Conservation (phyloP, 2,113 vertebrate genomes). For the Chaetops frenatus region DNA sequence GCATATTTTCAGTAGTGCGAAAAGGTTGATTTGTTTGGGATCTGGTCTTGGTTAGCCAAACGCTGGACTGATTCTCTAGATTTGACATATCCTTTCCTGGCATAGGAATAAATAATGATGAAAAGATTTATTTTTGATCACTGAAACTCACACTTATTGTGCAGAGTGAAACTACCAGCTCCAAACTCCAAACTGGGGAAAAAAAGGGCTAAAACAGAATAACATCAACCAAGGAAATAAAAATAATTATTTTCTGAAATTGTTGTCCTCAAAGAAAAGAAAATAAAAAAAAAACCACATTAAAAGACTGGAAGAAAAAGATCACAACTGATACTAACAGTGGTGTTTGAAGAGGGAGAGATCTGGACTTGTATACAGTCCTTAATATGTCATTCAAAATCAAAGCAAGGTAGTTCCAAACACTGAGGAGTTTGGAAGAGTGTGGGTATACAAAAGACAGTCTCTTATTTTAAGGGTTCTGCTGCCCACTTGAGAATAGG, state of each 20-base stretch:
- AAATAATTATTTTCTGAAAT: background rate
- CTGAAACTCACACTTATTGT: background rate
- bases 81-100: background rate
- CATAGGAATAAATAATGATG: background rate
- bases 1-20: background rate
- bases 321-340: background rate
- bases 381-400: background rate
- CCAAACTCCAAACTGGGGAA: background rate
- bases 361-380: background rate
- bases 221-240: background rate
- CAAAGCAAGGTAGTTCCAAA: background rate
- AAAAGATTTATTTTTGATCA: background rate
- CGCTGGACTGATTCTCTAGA: background rate
- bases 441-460: background rate
- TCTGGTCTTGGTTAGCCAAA: background rate
- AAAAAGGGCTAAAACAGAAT: background rate
- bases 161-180: background rate
- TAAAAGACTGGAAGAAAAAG: background rate
- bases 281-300: background rate
- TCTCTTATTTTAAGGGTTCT: background rate
- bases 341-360: background rate
- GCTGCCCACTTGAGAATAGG: background rate
- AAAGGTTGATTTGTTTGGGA: background rate
- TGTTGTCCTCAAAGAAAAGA: background rate
- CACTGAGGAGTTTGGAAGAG: accelerated